Percentiles rank a stretch among this genome's conserved stretches.
These are phyloP conservation scores for Anthonomus grandis DNA, from an alignment of 1,140 invertebrate genomes.

Conservation along the genomic window DNA sequence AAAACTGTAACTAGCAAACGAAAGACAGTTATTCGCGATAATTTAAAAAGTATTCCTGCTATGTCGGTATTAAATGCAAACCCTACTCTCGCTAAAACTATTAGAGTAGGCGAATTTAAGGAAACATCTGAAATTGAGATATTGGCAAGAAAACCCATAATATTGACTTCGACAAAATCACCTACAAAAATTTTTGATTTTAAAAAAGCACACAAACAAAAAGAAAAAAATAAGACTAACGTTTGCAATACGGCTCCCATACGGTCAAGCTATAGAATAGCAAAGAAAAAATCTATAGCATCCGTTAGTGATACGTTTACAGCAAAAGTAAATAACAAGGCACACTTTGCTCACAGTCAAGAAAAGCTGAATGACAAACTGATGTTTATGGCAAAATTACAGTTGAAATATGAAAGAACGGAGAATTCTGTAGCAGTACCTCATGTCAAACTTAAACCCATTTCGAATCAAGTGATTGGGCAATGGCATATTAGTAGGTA, in stretches of 20 bases:
- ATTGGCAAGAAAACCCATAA: background rate
- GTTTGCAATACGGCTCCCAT: constrained; percentile 29
- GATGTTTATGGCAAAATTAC: constrained; percentile 36
- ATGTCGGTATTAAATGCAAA: too few relatives aligned
- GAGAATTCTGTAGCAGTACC: constrained; percentile 11
- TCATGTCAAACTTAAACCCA: too few relatives aligned
- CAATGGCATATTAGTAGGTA: too few relatives aligned
- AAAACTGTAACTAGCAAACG: too few relatives aligned
- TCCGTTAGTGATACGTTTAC: constrained; percentile 30
- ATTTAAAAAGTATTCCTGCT: too few relatives aligned
- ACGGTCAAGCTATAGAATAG: constrained; percentile 38
- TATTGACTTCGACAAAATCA: background rate
- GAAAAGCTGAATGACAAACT: constrained; percentile 34
- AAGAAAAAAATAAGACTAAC: constrained; percentile 17
- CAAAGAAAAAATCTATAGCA: constrained; percentile 37
- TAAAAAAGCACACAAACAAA: background rate
- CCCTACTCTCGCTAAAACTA: too few relatives aligned
- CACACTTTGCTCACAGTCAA: background rate
- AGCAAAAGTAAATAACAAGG: constrained; percentile 25
- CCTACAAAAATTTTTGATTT: background rate
- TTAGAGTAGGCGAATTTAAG: too few relatives aligned
- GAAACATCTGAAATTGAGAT: background rate
- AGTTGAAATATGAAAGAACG: constrained; percentile 29
- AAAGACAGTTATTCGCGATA: too few relatives aligned
- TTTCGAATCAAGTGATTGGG: too few relatives aligned